Percentiles rank a stretch among this genome's conserved stretches.
Evolutionary conservation across 2,888 invertebrate genomes (phyloP).

Genomic region (Plusia festucae): DNA sequence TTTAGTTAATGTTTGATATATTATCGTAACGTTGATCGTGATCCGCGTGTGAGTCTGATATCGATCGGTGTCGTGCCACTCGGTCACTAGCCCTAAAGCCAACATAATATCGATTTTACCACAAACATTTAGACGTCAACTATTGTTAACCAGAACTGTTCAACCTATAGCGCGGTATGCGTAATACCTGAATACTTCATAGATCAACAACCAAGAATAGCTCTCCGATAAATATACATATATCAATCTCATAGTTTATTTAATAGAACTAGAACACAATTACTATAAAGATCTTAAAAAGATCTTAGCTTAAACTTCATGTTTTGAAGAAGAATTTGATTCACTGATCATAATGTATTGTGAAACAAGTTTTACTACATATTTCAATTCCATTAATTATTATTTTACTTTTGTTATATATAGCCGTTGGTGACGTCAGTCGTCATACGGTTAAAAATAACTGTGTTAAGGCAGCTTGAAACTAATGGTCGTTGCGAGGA

Average conservation of each 20-base stretch:
- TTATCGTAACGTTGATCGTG: conserved; percentile 27
- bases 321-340: too few species aligned
- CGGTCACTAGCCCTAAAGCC: conserved; percentile 71
- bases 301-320: too few species aligned
- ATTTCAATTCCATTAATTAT: not conserved
- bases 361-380: too few species aligned
- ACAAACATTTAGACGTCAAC: conserved; percentile 61
- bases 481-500: conserved; percentile 51
- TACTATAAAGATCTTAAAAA: too few species aligned
- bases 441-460: conserved; percentile 23
- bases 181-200: conserved; percentile 26
- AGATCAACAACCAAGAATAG: not conserved
- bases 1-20: conserved; percentile 14
- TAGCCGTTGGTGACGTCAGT: conserved; percentile 18
- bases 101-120: conserved; percentile 73
- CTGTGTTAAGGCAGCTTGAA: conserved; percentile 44
- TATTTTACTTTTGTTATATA: not conserved
- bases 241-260: not conserved
- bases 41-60: conserved; percentile 49
- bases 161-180: conserved; percentile 16
- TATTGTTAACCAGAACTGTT: conserved; percentile 51
- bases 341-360: not conserved
- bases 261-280: not conserved
- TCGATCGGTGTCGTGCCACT: conserved; percentile 65
- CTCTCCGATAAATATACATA: rapidly evolving